Conservation (phyloP, 2,797 vertebrate species). For the Spondyliosoma cantharus region DNA sequence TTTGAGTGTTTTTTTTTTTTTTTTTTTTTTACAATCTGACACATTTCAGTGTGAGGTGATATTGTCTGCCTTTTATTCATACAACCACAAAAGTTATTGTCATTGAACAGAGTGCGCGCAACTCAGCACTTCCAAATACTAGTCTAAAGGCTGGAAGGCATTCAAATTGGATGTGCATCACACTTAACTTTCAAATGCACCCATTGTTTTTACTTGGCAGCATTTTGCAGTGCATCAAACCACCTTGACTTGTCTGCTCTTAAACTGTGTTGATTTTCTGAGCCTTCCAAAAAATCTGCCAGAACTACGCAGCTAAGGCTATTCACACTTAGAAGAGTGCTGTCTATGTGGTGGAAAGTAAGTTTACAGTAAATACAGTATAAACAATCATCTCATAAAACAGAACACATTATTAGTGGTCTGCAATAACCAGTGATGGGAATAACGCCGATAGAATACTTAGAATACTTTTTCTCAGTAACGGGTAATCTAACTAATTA, state of each 20-base stretch:
- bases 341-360: background rate
- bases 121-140: constrained; percentile 31
- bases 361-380: background rate
- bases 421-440: too few relatives aligned
- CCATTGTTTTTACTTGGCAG: constrained; percentile 54
- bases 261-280: constrained; percentile 31
- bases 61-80: constrained; percentile 59
- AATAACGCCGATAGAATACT: too few relatives aligned
- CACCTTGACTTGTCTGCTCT: constrained; percentile 28
- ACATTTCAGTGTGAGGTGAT: constrained; percentile 57
- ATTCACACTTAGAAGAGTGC: background rate
- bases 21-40: constrained; percentile 50
- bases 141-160: constrained; percentile 32
- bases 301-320: background rate
- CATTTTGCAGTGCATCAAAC: constrained; percentile 22
- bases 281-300: constrained; percentile 3
- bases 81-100: constrained; percentile 53
- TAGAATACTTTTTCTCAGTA: too few relatives aligned
- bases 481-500: too few relatives aligned
- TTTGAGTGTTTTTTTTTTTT: constrained; percentile 25
- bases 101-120: constrained; percentile 36
- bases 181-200: constrained; percentile 54
- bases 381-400: background rate
- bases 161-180: constrained; percentile 45
- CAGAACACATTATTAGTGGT: background rate